Conservation (phyloP, 2,797 vertebrate genomes). For the Spatula versicolor region DNA sequence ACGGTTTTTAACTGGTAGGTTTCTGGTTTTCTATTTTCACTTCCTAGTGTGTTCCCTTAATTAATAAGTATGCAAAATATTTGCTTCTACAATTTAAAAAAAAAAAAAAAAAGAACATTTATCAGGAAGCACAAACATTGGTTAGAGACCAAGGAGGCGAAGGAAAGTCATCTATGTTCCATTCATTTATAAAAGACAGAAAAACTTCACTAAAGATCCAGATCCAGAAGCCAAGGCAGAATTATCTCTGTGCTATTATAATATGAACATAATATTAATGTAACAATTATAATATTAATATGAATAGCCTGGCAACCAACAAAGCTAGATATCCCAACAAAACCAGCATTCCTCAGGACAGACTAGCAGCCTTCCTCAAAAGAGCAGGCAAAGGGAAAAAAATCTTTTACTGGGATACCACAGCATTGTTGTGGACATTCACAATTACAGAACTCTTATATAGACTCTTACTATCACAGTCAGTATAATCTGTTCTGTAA, state of each 20-base stretch:
- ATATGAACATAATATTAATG: too few relatives aligned
- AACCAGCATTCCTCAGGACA: neutral
- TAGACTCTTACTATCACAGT: neutral
- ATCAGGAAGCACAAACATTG: neutral
- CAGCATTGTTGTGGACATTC: neutral
- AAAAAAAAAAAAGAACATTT: neutral
- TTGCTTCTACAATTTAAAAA: neutral
- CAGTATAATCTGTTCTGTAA: neutral
- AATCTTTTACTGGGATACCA: neutral
- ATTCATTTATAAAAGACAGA: neutral
- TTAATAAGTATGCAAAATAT: neutral
- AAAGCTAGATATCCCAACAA: neutral
- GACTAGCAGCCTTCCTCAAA: neutral
- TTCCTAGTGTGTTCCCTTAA: neutral
- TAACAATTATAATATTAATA: neutral
- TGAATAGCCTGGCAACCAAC: neutral
- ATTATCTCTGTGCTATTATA: neutral
- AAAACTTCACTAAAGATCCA: neutral
- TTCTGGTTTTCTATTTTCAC: neutral
- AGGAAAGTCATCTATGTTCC: neutral
- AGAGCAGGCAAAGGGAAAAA: neutral
- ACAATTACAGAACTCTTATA: neutral
- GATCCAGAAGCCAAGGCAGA: neutral
- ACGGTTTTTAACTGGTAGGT: neutral
- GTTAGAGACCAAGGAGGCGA: neutral